Base-by-base conservation (phyloP, 2,888 invertebrate species). In the Automeris io region DNA sequence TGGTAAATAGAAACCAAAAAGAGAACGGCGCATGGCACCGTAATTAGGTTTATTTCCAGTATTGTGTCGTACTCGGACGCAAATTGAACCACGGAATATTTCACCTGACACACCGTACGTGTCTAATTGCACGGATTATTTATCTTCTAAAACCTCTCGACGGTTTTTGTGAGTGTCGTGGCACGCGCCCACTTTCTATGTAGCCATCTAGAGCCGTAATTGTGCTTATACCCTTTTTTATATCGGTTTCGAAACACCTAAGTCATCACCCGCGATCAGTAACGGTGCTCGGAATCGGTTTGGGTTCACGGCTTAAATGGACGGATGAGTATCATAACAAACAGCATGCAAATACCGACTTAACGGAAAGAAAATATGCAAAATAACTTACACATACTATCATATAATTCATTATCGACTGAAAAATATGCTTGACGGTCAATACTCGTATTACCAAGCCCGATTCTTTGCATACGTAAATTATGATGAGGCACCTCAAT, bases 131-230 rank as follows among this genome's bases (percentile, higher is more conserved):
- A 79, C 75, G 76, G 80, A 78, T 79, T 83, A 74, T 74, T 74
- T 73, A 73, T 73, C 66, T 62, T 72, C 70, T 73, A 68, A 67
- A 70, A 67, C 64, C 69, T 70, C 61, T 66, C 61, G 54, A 59
- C 46, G 63, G 63, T 81, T 82, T 85, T 83, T 82, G 71, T 74
- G 45, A 43, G 46, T 51, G 47, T 58, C 43, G 49, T 63, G 73
- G 83, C 83, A 83, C 85, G 85, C 71, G 83, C 76, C 73, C 67
- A 72, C 83, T 82, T 81, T 82, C 83, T 81, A 81, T 66, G 65
- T 63, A 69, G 61, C 59, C 60, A 56, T 53, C 65, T 64, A 56
- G 56, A 71, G 69, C 66, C 67, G 73, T 77, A 76, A 81, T 80
- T 80, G 72, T 70, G 70, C 70, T 71, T 70, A 73, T 64, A 62